These are phyloP conservation scores for Epicauta chinensis DNA, from an alignment of 1,140 invertebrate species.

Conservation along the genomic window DNA sequence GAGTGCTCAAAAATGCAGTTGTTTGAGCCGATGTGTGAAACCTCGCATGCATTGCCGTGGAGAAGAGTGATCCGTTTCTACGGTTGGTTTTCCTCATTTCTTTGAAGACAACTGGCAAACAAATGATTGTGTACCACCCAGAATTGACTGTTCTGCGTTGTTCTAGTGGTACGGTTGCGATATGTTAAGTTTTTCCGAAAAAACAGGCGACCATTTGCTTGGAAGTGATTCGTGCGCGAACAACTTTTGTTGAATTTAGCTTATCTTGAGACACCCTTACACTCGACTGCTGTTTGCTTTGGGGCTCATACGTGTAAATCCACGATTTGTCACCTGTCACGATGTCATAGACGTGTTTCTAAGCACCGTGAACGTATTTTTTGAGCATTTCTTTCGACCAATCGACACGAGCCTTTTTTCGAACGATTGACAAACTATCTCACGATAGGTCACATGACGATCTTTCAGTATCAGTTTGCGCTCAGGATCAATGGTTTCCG, in stretches of 20 bases:
- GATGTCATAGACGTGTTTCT: conserved; percentile 22
- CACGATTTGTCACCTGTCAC: conserved; percentile 9
- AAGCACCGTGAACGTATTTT: conserved; percentile 21
- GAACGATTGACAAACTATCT: conserved; percentile 28
- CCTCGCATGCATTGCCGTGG: conserved; percentile 32
- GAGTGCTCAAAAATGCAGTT: too few species aligned
- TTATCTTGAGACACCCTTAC: conserved; percentile 29
- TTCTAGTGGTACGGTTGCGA: conserved; percentile 26
- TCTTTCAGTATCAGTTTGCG: conserved; percentile 28
- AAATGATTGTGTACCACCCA: conserved; percentile 33
- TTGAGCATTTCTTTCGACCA: conserved; percentile 28
- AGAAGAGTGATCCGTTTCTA: conserved; percentile 30
- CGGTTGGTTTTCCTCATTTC: conserved; percentile 22
- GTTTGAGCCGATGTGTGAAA: conserved; percentile 19
- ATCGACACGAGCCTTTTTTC: conserved; percentile 30
- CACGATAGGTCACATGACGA: conserved; percentile 29
- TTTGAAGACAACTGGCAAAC: conserved; percentile 25
- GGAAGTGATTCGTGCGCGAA: conserved; percentile 30
- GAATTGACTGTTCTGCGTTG: conserved; percentile 28
- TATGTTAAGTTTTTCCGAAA: conserved; percentile 26
- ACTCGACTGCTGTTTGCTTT: conserved; percentile 11
- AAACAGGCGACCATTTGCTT: conserved; percentile 34
- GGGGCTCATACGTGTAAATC: conserved; percentile 8
- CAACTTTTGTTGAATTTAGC: conserved; percentile 37
- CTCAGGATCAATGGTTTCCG: conserved; percentile 18